Evolutionary conservation across 1,140 invertebrate species (phyloP).

Genomic region (Zaprionus camerounensis): DNA sequence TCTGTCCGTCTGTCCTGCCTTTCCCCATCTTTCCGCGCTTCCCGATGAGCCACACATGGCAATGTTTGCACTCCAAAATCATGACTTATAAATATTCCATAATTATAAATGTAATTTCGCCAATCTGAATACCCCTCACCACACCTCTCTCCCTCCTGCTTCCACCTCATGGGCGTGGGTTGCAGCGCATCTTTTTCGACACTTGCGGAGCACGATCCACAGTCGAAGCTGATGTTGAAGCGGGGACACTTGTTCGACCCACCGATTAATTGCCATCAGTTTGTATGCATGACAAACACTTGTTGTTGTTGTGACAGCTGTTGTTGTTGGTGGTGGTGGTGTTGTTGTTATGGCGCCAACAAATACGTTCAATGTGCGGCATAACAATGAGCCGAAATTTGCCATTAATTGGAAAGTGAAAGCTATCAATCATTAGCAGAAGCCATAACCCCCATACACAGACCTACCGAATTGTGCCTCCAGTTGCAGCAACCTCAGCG

Average conservation of each 20-base stretch:
- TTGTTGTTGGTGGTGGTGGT: neutral
- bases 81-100: conserved; percentile 1
- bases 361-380: conserved; percentile 23
- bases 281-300: conserved; percentile 60
- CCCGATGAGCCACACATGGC: neutral
- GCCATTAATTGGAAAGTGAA: conserved; percentile 63
- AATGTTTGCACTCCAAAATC: neutral
- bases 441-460: neutral
- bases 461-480: neutral
- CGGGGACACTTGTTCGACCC: conserved; percentile 35
- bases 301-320: neutral
- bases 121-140: neutral
- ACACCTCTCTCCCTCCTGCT: neutral
- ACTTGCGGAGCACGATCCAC: conserved; percentile 14
- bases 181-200: conserved; percentile 5
- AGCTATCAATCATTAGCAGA: conserved; percentile 63
- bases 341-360: conserved; percentile 29
- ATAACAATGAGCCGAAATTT: conserved; percentile 51
- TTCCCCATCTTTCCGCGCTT: neutral
- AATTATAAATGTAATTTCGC: conserved; percentile 4
- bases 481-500: neutral
- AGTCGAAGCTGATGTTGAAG: neutral
- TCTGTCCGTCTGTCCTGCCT: neutral
- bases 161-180: neutral
- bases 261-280: conserved; percentile 65